Base-by-base conservation (phyloP, 2,888 invertebrate genomes). In the Diachrysia chrysitis region DNA sequence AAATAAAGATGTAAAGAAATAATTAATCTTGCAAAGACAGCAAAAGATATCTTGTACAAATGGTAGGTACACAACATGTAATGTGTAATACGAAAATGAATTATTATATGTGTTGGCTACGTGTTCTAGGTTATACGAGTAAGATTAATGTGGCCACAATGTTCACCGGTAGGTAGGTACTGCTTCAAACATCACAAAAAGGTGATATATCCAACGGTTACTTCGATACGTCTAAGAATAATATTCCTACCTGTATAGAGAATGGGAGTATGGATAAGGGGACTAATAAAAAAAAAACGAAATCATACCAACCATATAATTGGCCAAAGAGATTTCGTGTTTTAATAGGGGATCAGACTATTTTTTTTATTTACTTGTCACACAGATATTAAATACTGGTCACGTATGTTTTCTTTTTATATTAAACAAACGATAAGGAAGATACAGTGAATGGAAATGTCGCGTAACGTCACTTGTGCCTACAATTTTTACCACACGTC, bases 91-190 rank as follows among this genome's bases (percentile, higher is more conserved):
- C 53, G 67, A 75, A 68, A 68, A 72, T 79, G 72, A 81, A 72
- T 79, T 81, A 81, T 79, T 81, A 79, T 81, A 78, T 81, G 69
- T 81, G 78, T 80, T 75, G 66, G 75, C 66, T 82, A 86, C 82
- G 80, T 82, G 81, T 79, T 71, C 71, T 65, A 69, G 76, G 66
- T 61, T 70, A 68, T 76, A 68, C 48, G 68, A 76, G 72, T 58
- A 81, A 78, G 85, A 86, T 85, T 82, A 85, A 86, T 86, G 81
- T 78, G 56, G 63, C 70, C 67, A 19, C 46, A 77, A 63, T 75
- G 69, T 61, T 66, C 71, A 60, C 55, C 42, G 25, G 42, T 62
- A 67, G 56, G 48, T 61, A 35, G 17, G 19, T 69, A 29, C 19
- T 69, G 61, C 54, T 64, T 59, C 19, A 46, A 65, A 63, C 37